These are phyloP conservation scores for Cheilosia pagana DNA, from an alignment of 2,888 invertebrate genomes.

Conservation along the genomic window DNA sequence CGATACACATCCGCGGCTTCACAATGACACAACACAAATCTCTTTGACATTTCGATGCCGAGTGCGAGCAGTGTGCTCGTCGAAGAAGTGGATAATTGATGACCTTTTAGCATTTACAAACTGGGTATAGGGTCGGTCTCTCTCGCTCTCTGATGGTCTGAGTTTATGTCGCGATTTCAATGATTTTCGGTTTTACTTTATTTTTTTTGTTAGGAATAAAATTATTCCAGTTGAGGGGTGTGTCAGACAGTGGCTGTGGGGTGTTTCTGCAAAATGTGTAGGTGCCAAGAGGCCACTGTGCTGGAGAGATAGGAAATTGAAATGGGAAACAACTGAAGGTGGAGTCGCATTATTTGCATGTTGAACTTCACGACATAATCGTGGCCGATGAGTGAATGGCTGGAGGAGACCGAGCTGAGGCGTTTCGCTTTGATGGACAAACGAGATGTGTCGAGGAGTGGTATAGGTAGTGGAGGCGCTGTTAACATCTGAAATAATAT, in stretches of 20 bases:
- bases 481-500: too few species aligned
- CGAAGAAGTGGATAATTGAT: conserved; percentile 72
- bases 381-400: neutral
- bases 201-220: conserved; percentile 7
- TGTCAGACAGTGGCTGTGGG: conserved; percentile 40
- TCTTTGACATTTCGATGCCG: conserved; percentile 65
- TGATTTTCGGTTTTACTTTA: neutral
- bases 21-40: conserved; percentile 70
- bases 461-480: neutral
- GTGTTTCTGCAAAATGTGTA: conserved; percentile 32
- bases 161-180: conserved; percentile 52
- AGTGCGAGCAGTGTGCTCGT: conserved; percentile 26
- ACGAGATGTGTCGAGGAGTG: neutral
- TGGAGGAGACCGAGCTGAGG: neutral
- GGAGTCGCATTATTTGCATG: conserved; percentile 49
- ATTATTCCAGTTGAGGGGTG: conserved; percentile 38
- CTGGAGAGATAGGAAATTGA: conserved; percentile 36
- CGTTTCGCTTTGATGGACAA: neutral
- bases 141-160: conserved; percentile 34
- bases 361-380: conserved; percentile 63
- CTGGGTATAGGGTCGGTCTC: conserved; percentile 31
- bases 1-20: conserved; percentile 15
- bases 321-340: conserved; percentile 45
- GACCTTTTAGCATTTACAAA: conserved; percentile 72
- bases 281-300: conserved; percentile 47